phyloP scores from a whole-genome alignment of 2,888 invertebrate species.

The Mactromeris polynyma region DNA sequence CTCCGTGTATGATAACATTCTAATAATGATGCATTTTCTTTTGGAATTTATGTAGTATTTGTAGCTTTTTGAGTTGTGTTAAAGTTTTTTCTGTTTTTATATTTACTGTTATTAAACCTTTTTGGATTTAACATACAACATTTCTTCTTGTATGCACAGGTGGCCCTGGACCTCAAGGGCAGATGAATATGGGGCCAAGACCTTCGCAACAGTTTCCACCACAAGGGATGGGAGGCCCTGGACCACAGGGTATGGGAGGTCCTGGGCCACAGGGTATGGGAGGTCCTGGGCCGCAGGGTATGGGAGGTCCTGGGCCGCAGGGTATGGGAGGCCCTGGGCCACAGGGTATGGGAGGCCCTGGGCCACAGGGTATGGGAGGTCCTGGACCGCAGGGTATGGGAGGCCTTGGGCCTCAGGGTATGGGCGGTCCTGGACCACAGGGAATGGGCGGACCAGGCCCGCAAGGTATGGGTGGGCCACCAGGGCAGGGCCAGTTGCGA shows the following conservation, averaged over 20 bases:
- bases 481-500: neutral
- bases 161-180: slow-evolving; percentile 42
- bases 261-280: slow-evolving; percentile 43
- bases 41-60: too few species aligned
- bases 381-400: slow-evolving; percentile 20
- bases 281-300: slow-evolving; percentile 36
- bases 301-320: slow-evolving; percentile 35
- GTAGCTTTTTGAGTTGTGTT: neutral
- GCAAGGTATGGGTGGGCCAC: slow-evolving; percentile 23
- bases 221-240: slow-evolving; percentile 63
- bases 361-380: slow-evolving; percentile 5
- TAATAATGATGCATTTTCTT: too few species aligned
- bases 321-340: slow-evolving; percentile 29
- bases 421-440: slow-evolving; percentile 53
- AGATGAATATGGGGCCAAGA: slow-evolving; percentile 33
- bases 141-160: slow-evolving; percentile 9
- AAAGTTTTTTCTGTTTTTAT: neutral
- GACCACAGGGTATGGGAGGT: slow-evolving; percentile 53
- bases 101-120: neutral
- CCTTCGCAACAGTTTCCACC: slow-evolving; percentile 47
- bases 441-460: slow-evolving; percentile 41
- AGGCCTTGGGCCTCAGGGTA: slow-evolving; percentile 1
- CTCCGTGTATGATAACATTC: too few species aligned
- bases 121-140: neutral
- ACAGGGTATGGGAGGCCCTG: slow-evolving; percentile 12